Percentiles rank a stretch among this genome's conserved stretches.
Conservation (phyloP, 2,888 invertebrate species). For the Emmelina monodactyla region DNA sequence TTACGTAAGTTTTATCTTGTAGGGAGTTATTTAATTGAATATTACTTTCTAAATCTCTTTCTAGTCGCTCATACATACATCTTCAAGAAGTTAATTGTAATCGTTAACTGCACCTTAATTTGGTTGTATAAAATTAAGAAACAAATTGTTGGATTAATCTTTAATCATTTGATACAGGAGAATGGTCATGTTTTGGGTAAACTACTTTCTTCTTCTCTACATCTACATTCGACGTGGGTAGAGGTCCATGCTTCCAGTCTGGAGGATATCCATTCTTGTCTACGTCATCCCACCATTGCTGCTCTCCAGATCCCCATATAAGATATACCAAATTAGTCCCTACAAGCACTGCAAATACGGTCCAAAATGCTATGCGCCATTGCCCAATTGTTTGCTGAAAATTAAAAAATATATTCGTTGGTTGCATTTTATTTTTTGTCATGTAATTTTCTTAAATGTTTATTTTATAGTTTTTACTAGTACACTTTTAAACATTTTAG, state of each 20-base stretch:
- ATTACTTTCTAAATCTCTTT: no score
- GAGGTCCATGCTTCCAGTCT: constrained; percentile 44
- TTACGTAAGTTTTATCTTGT: no score
- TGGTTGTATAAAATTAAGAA: no score
- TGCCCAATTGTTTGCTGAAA: constrained; percentile 68
- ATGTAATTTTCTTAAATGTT: no score
- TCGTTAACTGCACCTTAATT: no score
- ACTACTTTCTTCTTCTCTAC: constrained; percentile 38
- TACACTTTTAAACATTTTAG: no score
- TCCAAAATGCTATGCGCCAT: constrained; percentile 84
- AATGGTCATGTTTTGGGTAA: constrained; percentile 46
- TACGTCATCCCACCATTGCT: constrained; percentile 79
- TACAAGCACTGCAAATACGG: constrained; percentile 72
- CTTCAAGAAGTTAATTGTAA: no score
- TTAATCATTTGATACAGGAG: constrained; percentile 34
- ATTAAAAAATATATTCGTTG: constrained; percentile 11
- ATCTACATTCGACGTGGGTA: constrained; percentile 26
- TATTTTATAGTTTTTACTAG: no score
- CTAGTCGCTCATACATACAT: no score
- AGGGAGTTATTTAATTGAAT: no score
- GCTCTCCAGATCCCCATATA: constrained; percentile 77
- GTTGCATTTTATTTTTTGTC: no score
- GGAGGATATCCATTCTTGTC: constrained; percentile 49
- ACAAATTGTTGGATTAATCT: no score
- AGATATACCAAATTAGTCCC: constrained; percentile 73